These are phyloP conservation scores for Hydra vulgaris DNA, from an alignment of 30 jellyfish, hydroid and myxozoan genomes.

Conservation along the genomic window DNA sequence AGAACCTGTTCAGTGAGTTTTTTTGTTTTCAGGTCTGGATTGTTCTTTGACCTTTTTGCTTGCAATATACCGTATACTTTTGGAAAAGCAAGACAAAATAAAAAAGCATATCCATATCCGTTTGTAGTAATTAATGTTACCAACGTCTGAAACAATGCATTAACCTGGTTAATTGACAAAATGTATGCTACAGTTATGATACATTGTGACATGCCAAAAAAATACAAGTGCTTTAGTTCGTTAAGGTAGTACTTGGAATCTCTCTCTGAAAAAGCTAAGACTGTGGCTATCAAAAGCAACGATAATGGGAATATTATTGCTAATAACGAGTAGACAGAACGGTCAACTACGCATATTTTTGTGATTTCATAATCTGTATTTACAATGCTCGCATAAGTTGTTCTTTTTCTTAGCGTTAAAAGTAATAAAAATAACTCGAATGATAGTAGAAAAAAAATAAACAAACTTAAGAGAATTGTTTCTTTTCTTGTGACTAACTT, in stretches of 20 bases:
- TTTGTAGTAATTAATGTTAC: constrained; percentile 68
- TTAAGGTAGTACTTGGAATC: constrained; percentile 30
- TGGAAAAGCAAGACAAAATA: constrained; percentile 56
- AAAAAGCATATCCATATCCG: constrained; percentile 53
- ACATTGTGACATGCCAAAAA: constrained; percentile 47
- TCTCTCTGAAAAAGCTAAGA: constrained; percentile 52
- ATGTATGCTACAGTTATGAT: constrained; percentile 52
- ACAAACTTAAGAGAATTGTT: constrained; percentile 6
- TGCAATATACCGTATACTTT: constrained; percentile 24
- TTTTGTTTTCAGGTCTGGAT: too few relatives aligned
- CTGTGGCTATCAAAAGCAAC: constrained; percentile 35
- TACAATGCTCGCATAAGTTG: constrained; percentile 3
- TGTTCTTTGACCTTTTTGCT: too few relatives aligned
- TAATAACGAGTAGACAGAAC: constrained; percentile 32
- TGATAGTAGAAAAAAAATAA: constrained; percentile 18
- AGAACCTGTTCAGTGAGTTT: too few relatives aligned
- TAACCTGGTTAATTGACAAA: constrained; percentile 52
- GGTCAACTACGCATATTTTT: constrained; percentile 39
- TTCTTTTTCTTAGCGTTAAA: constrained; percentile 29
- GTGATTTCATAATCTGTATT: constrained; percentile 6
- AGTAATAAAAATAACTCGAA: constrained; percentile 21
- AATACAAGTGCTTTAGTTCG: constrained; percentile 50
- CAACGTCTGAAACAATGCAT: constrained; percentile 50
- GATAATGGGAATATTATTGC: constrained; percentile 42
- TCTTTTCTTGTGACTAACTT: constrained; percentile 6